Evolutionary conservation across 2,113 vertebrate species (phyloP).

Genomic region (Collichthys lucidus): DNA sequence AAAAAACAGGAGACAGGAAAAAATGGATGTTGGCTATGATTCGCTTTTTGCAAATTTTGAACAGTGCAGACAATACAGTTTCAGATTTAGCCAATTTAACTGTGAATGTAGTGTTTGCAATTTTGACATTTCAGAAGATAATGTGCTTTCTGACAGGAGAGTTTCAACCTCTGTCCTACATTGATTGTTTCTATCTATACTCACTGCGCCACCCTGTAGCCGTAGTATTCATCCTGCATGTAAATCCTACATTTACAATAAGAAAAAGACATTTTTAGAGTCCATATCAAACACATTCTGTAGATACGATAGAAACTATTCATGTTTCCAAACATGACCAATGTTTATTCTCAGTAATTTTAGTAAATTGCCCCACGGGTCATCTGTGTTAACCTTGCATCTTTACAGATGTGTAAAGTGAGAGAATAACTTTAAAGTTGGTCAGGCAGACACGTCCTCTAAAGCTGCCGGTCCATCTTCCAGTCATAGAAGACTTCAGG

Average conservation of each 20-base stretch:
- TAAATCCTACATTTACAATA: background rate
- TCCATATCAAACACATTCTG: background rate
- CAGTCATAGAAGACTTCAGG: constrained; percentile 40
- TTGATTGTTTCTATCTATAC: background rate
- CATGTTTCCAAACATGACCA: background rate
- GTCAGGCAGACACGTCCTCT: background rate
- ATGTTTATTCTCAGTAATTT: background rate
- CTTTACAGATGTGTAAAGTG: background rate
- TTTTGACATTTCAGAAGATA: background rate
- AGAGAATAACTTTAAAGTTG: background rate
- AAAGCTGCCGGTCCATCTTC: constrained; percentile 14
- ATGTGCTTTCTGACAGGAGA: background rate
- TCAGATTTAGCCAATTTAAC: background rate
- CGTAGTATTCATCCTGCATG: background rate
- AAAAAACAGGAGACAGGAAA: background rate
- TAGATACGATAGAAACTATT: background rate
- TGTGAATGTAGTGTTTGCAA: background rate
- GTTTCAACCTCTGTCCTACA: background rate
- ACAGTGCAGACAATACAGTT: too few relatives aligned
- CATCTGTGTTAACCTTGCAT: background rate
- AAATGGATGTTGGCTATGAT: background rate
- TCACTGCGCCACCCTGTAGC: background rate
- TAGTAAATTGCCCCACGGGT: background rate
- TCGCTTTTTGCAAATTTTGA: background rate
- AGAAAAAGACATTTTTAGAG: background rate